Base-by-base conservation (phyloP, 1,140 invertebrate species). In the Colletes gigas region DNA sequence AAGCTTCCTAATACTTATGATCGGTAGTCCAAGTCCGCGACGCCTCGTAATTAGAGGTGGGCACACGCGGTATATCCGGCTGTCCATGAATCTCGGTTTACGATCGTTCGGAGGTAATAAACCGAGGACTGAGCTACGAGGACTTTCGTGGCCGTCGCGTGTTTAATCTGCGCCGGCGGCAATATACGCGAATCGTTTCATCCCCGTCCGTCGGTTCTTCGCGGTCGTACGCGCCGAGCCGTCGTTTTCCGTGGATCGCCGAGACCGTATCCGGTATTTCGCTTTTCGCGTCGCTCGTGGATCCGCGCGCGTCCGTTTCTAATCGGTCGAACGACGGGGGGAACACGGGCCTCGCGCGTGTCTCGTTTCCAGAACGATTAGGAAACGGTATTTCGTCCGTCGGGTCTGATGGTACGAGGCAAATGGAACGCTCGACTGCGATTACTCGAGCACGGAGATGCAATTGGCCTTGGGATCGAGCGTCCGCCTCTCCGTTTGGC, bases 391-490 rank as follows among this genome's bases (percentile, higher is more conserved):
- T 79, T 73, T 65, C 60, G 77, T 79, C 39, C 44, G 44, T 57
- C 19, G 17, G 14, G 10, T 19, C 21, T n/a, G 60, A 74, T 67
- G 77, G 60, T 65, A 47, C 17, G 60, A 21, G 57, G 12, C 41
- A 73, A 66, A 73, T 72, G 70, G 77, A 79, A 79, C 69, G 50
- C 52, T 79, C 69, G 69, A 41, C 41, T 57, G 52, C 77, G 77
- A 79, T 72, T 73, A 65, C 77, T 65, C 68, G 50, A 47, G 69
- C 39, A 72, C 68, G 77, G 59, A 72, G 77, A 78, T 78, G 50
- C 68, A 65, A 78, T 78, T 72, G 77, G 77, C 77, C 77, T 78
- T 78, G 76, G 76, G 76, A 78, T 78, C 76, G 76, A 41, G 52
- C 50, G 3, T 10, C 50, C 50, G 9, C 50, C 50, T 52, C 50